Evolutionary conservation across 2,113 vertebrate genomes (phyloP).

Genomic region (Gadus macrocephalus): DNA sequence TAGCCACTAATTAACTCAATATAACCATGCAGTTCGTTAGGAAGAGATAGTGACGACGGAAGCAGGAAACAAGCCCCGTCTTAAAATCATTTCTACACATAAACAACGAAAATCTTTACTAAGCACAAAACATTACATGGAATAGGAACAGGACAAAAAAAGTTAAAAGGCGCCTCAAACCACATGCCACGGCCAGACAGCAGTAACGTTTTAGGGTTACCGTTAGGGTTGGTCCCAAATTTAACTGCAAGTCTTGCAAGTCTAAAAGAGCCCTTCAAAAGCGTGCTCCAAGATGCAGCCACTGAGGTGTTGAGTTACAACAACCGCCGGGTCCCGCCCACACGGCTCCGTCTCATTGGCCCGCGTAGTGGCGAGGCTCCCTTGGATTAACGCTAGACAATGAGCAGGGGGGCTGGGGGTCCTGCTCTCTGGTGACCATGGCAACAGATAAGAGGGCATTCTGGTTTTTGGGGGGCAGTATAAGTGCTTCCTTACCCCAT

Average conservation of each 20-base stretch:
- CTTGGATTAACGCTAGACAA: constrained; percentile 60
- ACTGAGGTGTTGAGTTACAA: constrained; percentile 16
- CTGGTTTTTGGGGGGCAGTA: constrained; percentile 43
- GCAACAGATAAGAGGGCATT: constrained; percentile 56
- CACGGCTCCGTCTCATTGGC: constrained; percentile 34
- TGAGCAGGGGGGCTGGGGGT: constrained; percentile 36
- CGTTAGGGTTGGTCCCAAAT: background rate
- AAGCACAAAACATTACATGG: too few species aligned
- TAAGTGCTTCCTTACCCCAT: constrained; percentile 88
- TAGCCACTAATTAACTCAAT: too few species aligned
- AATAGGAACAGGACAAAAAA: too few species aligned
- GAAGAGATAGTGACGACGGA: too few species aligned
- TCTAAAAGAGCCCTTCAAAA: constrained; percentile 30
- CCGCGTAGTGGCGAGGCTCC: constrained; percentile 28
- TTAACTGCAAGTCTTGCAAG: background rate
- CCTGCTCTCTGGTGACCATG: constrained; percentile 66
- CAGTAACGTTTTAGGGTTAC: constrained; percentile 5
- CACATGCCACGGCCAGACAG: constrained; percentile 27
- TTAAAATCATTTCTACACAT: too few species aligned
- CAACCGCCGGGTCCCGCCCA: constrained; percentile 11
- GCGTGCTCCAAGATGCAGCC: constrained; percentile 24
- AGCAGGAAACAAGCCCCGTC: too few species aligned
- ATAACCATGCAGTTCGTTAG: too few species aligned
- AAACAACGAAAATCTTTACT: too few species aligned
- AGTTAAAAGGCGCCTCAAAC: background rate